Conservation (phyloP, 2,113 vertebrate species). For the Clarias batrachus region DNA sequence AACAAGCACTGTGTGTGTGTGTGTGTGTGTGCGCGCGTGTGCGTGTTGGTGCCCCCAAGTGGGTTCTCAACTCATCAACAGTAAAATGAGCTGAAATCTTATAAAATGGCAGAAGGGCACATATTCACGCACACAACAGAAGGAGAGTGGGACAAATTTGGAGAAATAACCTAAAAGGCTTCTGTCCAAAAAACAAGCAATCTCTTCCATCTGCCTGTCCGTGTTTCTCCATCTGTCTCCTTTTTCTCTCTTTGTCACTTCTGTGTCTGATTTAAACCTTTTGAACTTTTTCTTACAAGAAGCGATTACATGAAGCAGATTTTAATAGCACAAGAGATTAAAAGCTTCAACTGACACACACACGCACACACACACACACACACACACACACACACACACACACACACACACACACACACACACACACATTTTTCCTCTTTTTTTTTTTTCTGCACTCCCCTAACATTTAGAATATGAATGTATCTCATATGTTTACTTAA, state of each 20-base stretch:
- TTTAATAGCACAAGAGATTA: not conserved
- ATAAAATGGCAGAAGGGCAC: conserved; percentile 17
- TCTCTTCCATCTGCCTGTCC: conserved; percentile 19
- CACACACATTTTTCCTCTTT: not conserved
- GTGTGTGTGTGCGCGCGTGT: not conserved
- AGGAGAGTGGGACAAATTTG: conserved; percentile 44
- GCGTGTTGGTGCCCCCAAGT: not conserved
- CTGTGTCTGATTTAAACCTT: not conserved
- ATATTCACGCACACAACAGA: conserved; percentile 33
- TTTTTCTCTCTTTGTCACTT: not conserved
- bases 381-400: not conserved
- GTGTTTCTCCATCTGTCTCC: conserved; percentile 8
- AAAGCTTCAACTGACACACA: not conserved
- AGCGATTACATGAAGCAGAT: not conserved
- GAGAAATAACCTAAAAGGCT: conserved; percentile 15
- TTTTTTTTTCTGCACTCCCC: not conserved
- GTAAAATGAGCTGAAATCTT: conserved; percentile 46
- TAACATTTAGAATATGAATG: not conserved
- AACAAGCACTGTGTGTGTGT: not conserved
- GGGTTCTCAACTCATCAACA: conserved; percentile 43
- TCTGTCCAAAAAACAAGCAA: conserved; percentile 24
- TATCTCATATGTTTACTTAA: not conserved
- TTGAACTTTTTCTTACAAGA: not conserved
- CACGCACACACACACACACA: not conserved
- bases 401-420: not conserved